Percentiles rank a stretch among this genome's conserved stretches.
These are phyloP conservation scores for Arrhamphus sclerolepis DNA, from an alignment of 2,797 vertebrate genomes.

Conservation along the genomic window DNA sequence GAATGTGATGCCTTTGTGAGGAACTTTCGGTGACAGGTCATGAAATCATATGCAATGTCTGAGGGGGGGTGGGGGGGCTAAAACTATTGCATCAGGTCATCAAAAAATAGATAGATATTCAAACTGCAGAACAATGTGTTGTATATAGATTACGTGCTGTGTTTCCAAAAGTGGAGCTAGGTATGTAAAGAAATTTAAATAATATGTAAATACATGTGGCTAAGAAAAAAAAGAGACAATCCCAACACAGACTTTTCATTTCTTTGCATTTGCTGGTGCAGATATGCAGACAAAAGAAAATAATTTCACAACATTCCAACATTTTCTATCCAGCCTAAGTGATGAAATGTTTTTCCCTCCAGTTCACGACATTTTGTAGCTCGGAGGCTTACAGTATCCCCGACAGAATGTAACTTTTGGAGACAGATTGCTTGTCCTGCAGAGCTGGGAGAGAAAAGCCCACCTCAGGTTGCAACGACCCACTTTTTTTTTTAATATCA, in stretches of 20 bases:
- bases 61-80: too few species aligned
- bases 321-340: not conserved
- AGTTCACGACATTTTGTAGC: not conserved
- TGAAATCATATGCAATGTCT: too few species aligned
- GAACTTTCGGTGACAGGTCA: too few species aligned
- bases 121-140: too few species aligned
- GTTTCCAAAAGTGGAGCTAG: not conserved
- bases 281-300: not conserved
- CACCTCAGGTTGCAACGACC: slow-evolving; percentile 49
- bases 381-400: slow-evolving; percentile 10
- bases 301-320: too few species aligned
- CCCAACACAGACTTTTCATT: too few species aligned
- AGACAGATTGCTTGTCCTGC: slow-evolving; percentile 7
- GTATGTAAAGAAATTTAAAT: not conserved
- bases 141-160: too few species aligned
- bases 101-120: too few species aligned
- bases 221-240: too few species aligned
- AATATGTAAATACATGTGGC: not conserved
- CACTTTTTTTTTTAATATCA: slow-evolving; percentile 31
- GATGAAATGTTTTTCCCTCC: not conserved
- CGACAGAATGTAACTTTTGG: slow-evolving; percentile 10
- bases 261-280: too few species aligned
- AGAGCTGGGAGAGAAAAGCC: slow-evolving; percentile 12
- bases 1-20: not conserved
- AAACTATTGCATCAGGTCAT: too few species aligned